phyloP scores from a whole-genome alignment of 2,113 vertebrate species.

The Archilochus colubris region DNA sequence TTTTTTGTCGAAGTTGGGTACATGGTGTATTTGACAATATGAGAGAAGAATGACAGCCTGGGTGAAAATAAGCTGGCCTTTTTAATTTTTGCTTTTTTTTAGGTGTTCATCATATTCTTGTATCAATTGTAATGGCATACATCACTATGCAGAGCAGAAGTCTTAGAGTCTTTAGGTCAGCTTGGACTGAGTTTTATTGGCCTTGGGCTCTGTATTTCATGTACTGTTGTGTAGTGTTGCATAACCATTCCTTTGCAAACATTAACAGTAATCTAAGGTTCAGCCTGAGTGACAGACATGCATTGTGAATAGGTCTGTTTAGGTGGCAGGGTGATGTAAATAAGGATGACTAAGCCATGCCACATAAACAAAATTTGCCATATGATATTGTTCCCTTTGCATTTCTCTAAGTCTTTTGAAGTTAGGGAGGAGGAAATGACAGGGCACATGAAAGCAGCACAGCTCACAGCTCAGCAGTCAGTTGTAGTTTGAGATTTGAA shows the following conservation, averaged over 20 bases:
- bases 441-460: neutral
- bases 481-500: conserved; percentile 44
- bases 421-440: conserved; percentile 36
- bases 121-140: neutral
- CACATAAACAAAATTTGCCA: conserved; percentile 35
- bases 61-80: neutral
- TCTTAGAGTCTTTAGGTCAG: neutral
- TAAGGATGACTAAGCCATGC: conserved; percentile 11
- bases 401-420: conserved; percentile 56
- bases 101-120: neutral
- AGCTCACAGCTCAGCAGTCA: conserved; percentile 54
- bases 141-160: conserved; percentile 38
- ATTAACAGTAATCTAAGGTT: conserved; percentile 12
- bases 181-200: neutral
- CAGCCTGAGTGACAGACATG: neutral
- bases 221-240: neutral
- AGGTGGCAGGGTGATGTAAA: conserved; percentile 39
- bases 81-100: neutral
- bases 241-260: neutral
- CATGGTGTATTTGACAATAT: neutral
- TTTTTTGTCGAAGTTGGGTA: neutral
- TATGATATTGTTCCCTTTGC: conserved; percentile 51
- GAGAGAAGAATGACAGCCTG: neutral
- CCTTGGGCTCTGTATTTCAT: conserved; percentile 3
- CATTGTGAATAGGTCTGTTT: conserved; percentile 11